Evolutionary conservation across 37 sponge, comb jelly and placozoan species (phyloP), one percentile per base, ranked within the genome.

Genomic region (Halichondria panicea): DNA sequence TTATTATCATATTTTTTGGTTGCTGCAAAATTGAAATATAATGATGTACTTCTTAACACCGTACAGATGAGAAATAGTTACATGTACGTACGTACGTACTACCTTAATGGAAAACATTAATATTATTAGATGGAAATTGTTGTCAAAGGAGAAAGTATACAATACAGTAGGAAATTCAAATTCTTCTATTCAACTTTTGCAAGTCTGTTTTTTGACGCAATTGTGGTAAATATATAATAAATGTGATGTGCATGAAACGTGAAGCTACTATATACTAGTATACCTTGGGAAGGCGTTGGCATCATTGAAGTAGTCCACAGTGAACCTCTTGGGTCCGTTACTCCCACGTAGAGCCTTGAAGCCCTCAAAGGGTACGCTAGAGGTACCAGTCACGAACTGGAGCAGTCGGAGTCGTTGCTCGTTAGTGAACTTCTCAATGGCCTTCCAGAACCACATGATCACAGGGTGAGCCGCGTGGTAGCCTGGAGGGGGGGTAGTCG

Each of bases 341-440:
- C 91, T 93, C 18, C 96, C 94, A 24, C 87, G 77, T 31, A 96
- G 86, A 25, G 94, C 96, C 68, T 75, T 84, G 86, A 96, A 96
- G 13, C 96, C 96, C 33, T 89, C 95, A 63, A 87, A 83, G 13
- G 96, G 96, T 1, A 96, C 81, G 72, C 94, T 93, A 36, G 94
- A 93, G 0, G 96, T 93, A 8, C 96, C 96, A 6, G 96, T 96
- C 27, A 96, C 91, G 87, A 96, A 96, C 94, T 96, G 74, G 24
- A 94, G 87, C 33, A 95, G 78, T 40, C 96, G 63, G 21, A 95
- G 87, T 43, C 93, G 52, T 48, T 89, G 80, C 53, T 95, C 96
- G 72, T 95, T 95, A 48, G 86, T 81, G 48, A 95, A 86, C 55
- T 55, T 77, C 60, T 89, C 87, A 46, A 95, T 84, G 13, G 87